Conservation (phyloP, 2,113 vertebrate species). For the Hippocampus comes region DNA sequence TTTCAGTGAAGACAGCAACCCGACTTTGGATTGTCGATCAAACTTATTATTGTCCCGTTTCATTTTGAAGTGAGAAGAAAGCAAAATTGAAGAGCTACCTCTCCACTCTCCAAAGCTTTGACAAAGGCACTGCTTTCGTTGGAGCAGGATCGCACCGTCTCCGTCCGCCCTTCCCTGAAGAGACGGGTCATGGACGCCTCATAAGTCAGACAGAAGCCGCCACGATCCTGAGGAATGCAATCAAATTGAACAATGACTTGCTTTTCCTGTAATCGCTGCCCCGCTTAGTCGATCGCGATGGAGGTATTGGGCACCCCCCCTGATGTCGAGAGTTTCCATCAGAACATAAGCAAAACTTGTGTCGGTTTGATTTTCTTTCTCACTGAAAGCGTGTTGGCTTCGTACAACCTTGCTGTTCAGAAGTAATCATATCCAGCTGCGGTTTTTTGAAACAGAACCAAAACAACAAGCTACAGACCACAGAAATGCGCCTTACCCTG, state of each 20-base stretch:
- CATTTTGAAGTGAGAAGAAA: background rate
- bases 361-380: too few relatives aligned
- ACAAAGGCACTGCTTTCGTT: conserved; percentile 78
- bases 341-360: too few relatives aligned
- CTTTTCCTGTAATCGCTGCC: background rate
- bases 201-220: conserved; percentile 81
- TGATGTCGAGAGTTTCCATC: too few relatives aligned
- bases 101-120: conserved; percentile 67
- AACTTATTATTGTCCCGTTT: background rate
- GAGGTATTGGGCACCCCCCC: too few relatives aligned
- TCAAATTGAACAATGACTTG: background rate
- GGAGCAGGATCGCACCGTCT: conserved; percentile 82
- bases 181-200: conserved; percentile 84
- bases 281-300: too few relatives aligned
- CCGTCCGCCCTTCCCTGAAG: conserved; percentile 83
- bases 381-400: too few relatives aligned
- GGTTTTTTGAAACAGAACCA: background rate
- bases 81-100: conserved; percentile 43
- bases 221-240: conserved; percentile 69
- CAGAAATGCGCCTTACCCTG: conserved; percentile 44
- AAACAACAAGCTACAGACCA: too few relatives aligned
- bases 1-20: background rate
- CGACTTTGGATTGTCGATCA: background rate
- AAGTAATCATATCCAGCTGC: background rate
- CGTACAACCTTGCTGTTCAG: too few relatives aligned